Evolutionary conservation across 2,113 vertebrate species (phyloP).

Genomic region (Osmerus eperlanus): DNA sequence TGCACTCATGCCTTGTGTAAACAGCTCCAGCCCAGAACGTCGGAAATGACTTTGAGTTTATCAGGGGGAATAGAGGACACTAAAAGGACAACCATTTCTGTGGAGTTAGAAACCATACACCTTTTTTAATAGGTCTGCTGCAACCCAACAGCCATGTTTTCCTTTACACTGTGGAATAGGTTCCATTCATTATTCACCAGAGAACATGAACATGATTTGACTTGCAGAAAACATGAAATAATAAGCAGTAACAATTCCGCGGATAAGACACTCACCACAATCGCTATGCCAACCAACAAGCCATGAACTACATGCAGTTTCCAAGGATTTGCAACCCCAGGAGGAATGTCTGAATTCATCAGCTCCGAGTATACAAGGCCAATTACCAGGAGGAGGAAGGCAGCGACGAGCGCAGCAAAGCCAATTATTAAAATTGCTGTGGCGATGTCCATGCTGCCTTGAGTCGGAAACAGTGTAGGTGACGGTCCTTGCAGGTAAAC

Average conservation of each 20-base stretch:
- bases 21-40: background rate
- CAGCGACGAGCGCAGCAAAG: slow-evolving; percentile 65
- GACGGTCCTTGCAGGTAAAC: slow-evolving; percentile 48
- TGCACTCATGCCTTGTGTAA: background rate
- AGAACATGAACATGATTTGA: slow-evolving; percentile 15
- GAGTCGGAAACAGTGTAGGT: slow-evolving; percentile 36
- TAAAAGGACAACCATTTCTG: slow-evolving; percentile 17
- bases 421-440: slow-evolving; percentile 65
- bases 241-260: slow-evolving; percentile 19
- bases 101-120: background rate
- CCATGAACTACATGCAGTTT: slow-evolving; percentile 72
- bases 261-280: slow-evolving; percentile 71
- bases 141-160: background rate
- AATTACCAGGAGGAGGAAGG: slow-evolving; percentile 70
- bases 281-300: slow-evolving; percentile 60
- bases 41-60: slow-evolving; percentile 39
- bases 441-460: slow-evolving; percentile 67
- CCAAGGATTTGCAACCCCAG: slow-evolving; percentile 63
- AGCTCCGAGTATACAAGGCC: slow-evolving; percentile 75
- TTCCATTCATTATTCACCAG: slow-evolving; percentile 9
- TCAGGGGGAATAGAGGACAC: background rate
- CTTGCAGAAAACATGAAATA: slow-evolving; percentile 23
- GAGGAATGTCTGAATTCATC: slow-evolving; percentile 77
- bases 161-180: background rate
- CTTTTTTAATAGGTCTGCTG: slow-evolving; percentile 3